Percentiles rank a stretch among this genome's conserved stretches.
phyloP scores from a whole-genome alignment of 2,797 vertebrate species.

The Microctenopoma stevenorrisi region DNA sequence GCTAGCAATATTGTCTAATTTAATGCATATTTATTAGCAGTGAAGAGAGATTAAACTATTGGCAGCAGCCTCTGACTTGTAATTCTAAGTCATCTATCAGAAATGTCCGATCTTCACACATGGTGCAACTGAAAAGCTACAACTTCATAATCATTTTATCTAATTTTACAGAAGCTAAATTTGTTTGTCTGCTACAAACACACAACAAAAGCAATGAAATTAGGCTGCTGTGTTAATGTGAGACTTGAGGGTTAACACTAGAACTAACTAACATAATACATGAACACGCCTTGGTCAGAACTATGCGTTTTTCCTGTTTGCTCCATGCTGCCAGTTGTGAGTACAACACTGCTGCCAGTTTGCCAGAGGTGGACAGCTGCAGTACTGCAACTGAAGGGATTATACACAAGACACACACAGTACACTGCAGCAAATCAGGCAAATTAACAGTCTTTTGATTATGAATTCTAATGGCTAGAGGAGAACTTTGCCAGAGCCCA shows the following conservation, averaged over 20 bases:
- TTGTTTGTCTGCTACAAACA: not conserved
- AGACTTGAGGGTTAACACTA: no score
- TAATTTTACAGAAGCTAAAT: not conserved
- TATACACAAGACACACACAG: not conserved
- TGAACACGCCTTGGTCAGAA: not conserved
- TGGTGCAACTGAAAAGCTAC: not conserved
- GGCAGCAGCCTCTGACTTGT: no score
- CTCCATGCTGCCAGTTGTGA: not conserved
- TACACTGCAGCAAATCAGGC: no score
- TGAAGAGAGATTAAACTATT: not conserved
- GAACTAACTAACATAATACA: not conserved
- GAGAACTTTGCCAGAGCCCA: no score
- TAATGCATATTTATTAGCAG: no score
- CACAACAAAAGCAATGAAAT: no score
- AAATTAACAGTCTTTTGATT: no score
- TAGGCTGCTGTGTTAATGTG: no score
- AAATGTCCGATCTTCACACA: no score
- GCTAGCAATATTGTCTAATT: not conserved
- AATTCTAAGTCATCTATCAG: not conserved
- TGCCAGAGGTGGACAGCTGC: not conserved
- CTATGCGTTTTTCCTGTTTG: no score
- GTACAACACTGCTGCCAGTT: not conserved
- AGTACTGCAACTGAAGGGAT: not conserved
- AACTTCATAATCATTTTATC: no score
- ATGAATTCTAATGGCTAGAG: no score